These are phyloP conservation scores for Ageneiosus marmoratus DNA, from an alignment of 2,113 vertebrate species.

Conservation along the genomic window DNA sequence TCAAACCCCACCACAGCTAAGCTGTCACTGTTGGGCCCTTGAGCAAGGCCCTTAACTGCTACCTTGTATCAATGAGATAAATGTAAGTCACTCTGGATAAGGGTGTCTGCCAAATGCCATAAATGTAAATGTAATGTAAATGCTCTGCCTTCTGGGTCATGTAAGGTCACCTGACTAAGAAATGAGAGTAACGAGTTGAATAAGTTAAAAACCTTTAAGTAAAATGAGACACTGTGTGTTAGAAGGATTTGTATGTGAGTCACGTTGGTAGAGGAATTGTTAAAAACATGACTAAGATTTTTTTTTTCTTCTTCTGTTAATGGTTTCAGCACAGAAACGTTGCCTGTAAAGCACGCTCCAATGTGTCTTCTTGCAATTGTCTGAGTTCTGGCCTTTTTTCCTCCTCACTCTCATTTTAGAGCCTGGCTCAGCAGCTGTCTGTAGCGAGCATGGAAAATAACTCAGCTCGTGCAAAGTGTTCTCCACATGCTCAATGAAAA, in stretches of 20 bases:
- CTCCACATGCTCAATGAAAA: slow-evolving; percentile 31
- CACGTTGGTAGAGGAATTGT: background rate
- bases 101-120: no score
- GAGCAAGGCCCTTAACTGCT: no score
- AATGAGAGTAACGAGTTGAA: background rate
- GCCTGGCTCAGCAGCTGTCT: slow-evolving; percentile 56
- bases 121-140: no score
- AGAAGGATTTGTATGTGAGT: slow-evolving; percentile 15
- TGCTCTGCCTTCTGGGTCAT: background rate
- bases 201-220: background rate
- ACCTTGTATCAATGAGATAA: no score
- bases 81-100: no score
- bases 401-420: slow-evolving; percentile 20
- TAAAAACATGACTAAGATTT: slow-evolving; percentile 23
- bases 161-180: background rate
- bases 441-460: slow-evolving; percentile 50
- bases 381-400: background rate
- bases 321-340: slow-evolving; percentile 34
- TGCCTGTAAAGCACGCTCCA: slow-evolving; percentile 23
- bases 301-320: slow-evolving; percentile 47
- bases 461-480: slow-evolving; percentile 47
- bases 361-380: slow-evolving; percentile 51
- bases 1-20: no score
- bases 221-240: background rate
- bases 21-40: no score